Conservation (phyloP, 2,113 vertebrate genomes). For the Psephotus haematonotus region DNA sequence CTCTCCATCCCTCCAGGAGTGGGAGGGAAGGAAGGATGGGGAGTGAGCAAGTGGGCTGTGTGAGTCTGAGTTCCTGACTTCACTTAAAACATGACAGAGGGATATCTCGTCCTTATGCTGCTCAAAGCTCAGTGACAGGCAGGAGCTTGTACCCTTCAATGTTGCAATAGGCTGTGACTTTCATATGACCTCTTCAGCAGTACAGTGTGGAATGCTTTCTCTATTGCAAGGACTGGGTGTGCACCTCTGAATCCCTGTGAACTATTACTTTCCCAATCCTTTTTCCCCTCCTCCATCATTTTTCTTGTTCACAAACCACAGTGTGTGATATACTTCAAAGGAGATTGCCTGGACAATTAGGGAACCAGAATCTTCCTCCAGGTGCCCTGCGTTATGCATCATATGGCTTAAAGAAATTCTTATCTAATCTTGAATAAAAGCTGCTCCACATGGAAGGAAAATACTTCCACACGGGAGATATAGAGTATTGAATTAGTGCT, state of each 20-base stretch:
- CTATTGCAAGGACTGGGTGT: rapidly evolving
- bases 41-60: no score
- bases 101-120: rapidly evolving
- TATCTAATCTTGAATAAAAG: background rate
- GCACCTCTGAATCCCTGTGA: background rate
- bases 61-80: no score
- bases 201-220: background rate
- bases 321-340: background rate
- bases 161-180: background rate
- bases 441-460: background rate
- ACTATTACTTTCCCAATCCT: background rate
- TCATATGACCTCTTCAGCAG: rapidly evolving
- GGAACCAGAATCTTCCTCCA: background rate
- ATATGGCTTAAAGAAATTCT: background rate
- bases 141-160: background rate
- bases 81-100: no score
- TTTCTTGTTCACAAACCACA: background rate
- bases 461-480: background rate
- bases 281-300: rapidly evolving
- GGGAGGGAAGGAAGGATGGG: no score
- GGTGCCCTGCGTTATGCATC: background rate
- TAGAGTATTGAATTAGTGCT: background rate
- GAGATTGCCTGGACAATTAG: background rate
- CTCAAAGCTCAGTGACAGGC: background rate
- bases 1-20: no score